Evolutionary conservation across 2,888 invertebrate species (phyloP).

Genomic region (Ichneumoninae sp.): DNA sequence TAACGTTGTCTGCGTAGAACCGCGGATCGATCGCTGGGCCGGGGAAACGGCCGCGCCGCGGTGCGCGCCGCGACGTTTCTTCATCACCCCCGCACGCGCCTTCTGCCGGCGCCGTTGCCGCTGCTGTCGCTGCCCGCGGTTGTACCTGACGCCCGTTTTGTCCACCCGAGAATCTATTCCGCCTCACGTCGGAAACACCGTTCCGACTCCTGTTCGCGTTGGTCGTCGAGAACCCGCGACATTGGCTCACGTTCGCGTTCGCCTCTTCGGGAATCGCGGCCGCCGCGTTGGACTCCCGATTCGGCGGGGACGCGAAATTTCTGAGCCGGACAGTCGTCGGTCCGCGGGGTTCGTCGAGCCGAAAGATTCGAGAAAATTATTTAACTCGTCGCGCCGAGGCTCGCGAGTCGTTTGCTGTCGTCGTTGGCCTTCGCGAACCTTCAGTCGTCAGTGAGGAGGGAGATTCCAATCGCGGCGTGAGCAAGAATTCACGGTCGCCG

Average conservation of each 20-base stretch:
- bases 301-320: too few relatives aligned
- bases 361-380: too few relatives aligned
- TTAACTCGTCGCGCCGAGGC: neutral
- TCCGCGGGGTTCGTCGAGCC: too few relatives aligned
- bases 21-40: slow-evolving; percentile 60
- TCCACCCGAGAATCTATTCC: slow-evolving; percentile 46
- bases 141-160: slow-evolving; percentile 63
- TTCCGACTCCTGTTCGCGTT: slow-evolving; percentile 49
- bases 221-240: neutral
- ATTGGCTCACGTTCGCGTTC: neutral
- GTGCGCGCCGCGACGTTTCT: slow-evolving; percentile 62
- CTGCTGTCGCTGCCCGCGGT: slow-evolving; percentile 23
- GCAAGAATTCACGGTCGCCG: too few relatives aligned
- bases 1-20: slow-evolving; percentile 27
- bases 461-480: too few relatives aligned
- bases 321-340: too few relatives aligned
- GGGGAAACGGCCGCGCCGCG: slow-evolving; percentile 47
- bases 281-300: neutral
- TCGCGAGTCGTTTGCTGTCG: neutral
- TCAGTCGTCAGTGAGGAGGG: too few relatives aligned
- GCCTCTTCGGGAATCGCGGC: neutral
- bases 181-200: slow-evolving; percentile 43
- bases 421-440: neutral
- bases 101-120: slow-evolving; percentile 24
- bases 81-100: slow-evolving; percentile 50